A percentile compares a stretch with the other conserved stretches of the same genome.
Evolutionary conservation across 2,797 vertebrate species (phyloP).

Genomic region (Sebastes minor): DNA sequence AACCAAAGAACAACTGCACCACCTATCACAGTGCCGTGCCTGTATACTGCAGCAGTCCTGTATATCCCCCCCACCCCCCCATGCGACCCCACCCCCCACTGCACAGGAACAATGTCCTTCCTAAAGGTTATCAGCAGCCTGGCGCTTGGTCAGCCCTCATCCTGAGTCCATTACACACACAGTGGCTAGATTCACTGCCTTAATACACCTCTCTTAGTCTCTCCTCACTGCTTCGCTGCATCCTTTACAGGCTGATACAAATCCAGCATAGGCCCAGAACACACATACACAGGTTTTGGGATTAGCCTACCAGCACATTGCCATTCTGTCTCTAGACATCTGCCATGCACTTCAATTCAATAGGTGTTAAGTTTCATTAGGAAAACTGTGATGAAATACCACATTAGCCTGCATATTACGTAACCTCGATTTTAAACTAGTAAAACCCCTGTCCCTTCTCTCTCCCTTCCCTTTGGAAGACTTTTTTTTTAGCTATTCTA

Average conservation of each 20-base stretch:
- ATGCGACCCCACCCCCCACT: conserved; percentile 33
- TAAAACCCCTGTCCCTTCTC: too few species aligned
- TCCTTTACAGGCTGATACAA: conserved; percentile 66
- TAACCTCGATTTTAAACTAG: neutral
- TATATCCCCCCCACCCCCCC: neutral
- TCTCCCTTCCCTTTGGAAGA: neutral
- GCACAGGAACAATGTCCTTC: conserved; percentile 81
- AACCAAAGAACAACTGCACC: conserved; percentile 72
- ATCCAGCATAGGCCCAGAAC: conserved; percentile 43
- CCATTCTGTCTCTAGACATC: neutral
- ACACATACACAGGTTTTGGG: conserved; percentile 25
- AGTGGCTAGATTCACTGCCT: conserved; percentile 67
- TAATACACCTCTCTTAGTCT: conserved; percentile 75
- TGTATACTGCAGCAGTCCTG: conserved; percentile 60
- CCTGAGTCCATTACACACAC: conserved; percentile 81
- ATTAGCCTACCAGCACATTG: conserved; percentile 19
- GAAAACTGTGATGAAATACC: neutral
- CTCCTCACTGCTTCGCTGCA: conserved; percentile 64
- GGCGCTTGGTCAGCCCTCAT: conserved; percentile 79
- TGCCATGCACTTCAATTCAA: neutral
- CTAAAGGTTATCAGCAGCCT: conserved; percentile 82
- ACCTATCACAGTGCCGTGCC: conserved; percentile 63
- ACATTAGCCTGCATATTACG: neutral
- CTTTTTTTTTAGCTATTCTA: neutral
- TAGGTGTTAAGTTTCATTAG: neutral